Evolutionary conservation across 1,140 invertebrate genomes (phyloP).

Genomic region (Pollicipes pollicipes): DNA sequence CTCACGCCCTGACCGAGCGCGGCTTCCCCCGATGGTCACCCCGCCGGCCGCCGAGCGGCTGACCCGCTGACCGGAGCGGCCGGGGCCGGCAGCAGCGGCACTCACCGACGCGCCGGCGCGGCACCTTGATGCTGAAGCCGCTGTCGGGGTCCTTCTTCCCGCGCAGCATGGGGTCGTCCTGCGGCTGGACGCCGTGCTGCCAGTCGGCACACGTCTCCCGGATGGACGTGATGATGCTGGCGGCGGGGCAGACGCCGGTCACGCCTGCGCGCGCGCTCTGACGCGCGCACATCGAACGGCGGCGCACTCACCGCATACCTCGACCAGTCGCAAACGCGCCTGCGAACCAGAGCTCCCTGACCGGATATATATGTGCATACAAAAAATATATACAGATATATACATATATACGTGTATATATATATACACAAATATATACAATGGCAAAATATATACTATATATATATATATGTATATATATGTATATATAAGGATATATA

Average conservation of each 20-base stretch:
- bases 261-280: no score
- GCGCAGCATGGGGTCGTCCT: slow-evolving; percentile 78
- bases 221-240: slow-evolving; percentile 80
- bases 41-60: no score
- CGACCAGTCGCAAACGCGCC: no score
- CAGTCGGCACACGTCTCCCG: slow-evolving; percentile 93
- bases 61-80: no score
- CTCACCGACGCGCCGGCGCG: slow-evolving; percentile 73
- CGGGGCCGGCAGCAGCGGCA: no score
- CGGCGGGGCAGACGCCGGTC: slow-evolving; percentile 14
- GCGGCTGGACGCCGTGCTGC: slow-evolving; percentile 76
- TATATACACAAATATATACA: no score
- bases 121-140: slow-evolving; percentile 82
- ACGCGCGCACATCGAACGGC: no score
- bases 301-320: slow-evolving; percentile 15
- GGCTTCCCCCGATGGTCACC: no score
- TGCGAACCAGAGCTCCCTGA: background rate
- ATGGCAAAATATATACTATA: no score
- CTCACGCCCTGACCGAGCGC: no score
- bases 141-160: slow-evolving; percentile 88
- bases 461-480: no score
- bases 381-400: background rate
- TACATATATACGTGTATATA: background rate
- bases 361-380: background rate
- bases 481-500: no score